Evolutionary conservation across 2,888 invertebrate genomes (phyloP), one percentile per base, ranked within the genome.

Genomic region (Chrysolina oricalcia): DNA sequence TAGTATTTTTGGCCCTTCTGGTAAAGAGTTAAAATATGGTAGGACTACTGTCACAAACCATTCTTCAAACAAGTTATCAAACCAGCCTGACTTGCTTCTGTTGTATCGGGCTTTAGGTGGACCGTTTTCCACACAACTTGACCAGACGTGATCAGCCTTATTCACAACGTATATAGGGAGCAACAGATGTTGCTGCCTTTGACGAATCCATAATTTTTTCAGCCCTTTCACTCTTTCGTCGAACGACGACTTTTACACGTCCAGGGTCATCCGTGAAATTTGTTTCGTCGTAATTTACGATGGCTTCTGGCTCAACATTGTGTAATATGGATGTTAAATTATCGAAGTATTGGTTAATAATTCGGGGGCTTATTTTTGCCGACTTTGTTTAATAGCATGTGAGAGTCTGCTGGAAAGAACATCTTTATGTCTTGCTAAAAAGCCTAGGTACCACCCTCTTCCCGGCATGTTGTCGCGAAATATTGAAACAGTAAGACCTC

Each of bases 181-280:
- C 63, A 13, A 74, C 64, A 19, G 65, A n/a, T n/a, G n/a, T n/a
- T n/a, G n/a, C n/a, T n/a, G n/a, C n/a, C n/a, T n/a, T n/a, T n/a
- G n/a, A n/a, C n/a, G n/a, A n/a, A n/a, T n/a, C n/a, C n/a, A n/a
- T n/a, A n/a, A n/a, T n/a, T n/a, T n/a, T n/a, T n/a, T 70, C 74
- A 40, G 53, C 83, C 78, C 73, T 86, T 81, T 78, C 86, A 71
- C 69, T 69, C 41, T 53, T 80, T 35, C 73, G 72, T 40, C 70
- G 63, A 70, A 74, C 78, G 79, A 79, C 77, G 80, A 63, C 53
- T 69, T 68, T 68, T 19, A 50, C 53, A 17, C 48, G 65, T 0
- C 83, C 85, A 40, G 85, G 84, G 74, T 87, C 85, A 75, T 85
- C 78, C 82, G 84, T 81, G 81, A 85, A 65, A 84, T 86, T 73